These are phyloP conservation scores for Cyprinodon diabolis DNA, from an alignment of 2,797 vertebrate genomes.

Conservation along the genomic window DNA sequence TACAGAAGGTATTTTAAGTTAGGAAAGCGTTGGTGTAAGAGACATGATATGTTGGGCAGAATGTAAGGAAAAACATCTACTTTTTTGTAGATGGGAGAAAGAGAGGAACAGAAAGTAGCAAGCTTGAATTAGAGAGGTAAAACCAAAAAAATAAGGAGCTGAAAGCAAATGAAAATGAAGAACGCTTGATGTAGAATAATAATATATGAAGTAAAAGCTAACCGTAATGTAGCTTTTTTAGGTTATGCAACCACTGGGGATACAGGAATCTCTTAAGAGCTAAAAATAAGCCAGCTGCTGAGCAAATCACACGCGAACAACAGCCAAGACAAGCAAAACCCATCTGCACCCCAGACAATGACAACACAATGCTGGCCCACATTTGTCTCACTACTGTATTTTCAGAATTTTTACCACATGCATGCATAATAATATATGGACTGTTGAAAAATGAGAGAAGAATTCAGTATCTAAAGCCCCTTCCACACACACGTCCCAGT, in stretches of 20 bases:
- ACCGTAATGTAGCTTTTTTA: slow-evolving; percentile 36
- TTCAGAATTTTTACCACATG: slow-evolving; percentile 12
- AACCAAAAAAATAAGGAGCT: slow-evolving; percentile 6
- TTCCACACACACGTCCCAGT: too few relatives aligned
- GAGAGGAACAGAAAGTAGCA: slow-evolving; percentile 33
- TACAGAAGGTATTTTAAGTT: slow-evolving; percentile 8
- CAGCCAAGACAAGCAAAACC: slow-evolving; percentile 40
- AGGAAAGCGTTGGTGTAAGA: slow-evolving; percentile 22
- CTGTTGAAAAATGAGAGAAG: neutral
- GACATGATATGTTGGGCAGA: slow-evolving; percentile 38
- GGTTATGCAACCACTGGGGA: slow-evolving; percentile 50
- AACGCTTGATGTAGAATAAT: slow-evolving; percentile 6
- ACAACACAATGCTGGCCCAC: neutral
- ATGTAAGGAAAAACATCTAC: slow-evolving; percentile 17
- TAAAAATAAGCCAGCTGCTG: slow-evolving; percentile 60
- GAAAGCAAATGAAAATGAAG: slow-evolving; percentile 20
- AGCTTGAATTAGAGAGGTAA: slow-evolving; percentile 11
- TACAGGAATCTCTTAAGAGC: slow-evolving; percentile 34
- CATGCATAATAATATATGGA: neutral
- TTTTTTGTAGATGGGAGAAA: slow-evolving; percentile 32
- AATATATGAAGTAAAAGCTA: slow-evolving; percentile 30
- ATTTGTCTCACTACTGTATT: slow-evolving; percentile 4
- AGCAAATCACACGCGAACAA: slow-evolving; percentile 55
- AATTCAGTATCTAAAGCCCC: neutral
- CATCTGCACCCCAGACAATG: slow-evolving; percentile 27